Conservation (phyloP, 53 echinoderm and acorn worm species). For the Zoroaster sp. region DNA sequence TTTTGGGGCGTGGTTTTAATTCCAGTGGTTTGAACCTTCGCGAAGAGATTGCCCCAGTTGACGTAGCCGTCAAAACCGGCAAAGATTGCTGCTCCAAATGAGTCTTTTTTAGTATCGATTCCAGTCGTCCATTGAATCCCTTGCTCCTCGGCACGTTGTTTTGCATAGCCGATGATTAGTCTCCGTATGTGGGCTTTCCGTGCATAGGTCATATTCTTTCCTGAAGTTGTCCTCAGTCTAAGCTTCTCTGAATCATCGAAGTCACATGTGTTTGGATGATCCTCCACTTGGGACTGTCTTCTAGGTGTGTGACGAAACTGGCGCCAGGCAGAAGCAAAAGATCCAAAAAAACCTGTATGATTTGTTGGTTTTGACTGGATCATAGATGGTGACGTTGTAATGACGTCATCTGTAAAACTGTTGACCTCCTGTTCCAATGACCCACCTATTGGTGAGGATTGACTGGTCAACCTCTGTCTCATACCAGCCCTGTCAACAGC, state of each 20-base stretch:
- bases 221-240: too few species aligned
- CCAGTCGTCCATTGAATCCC: conserved; percentile 26
- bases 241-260: background rate
- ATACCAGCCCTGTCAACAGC: conserved; percentile 61
- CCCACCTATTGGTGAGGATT: background rate
- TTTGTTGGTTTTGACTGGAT: background rate
- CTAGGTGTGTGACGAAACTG: background rate
- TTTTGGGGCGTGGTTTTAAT: background rate
- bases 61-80: conserved; percentile 7
- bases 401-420: background rate
- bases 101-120: background rate
- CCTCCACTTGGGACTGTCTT: background rate
- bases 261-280: background rate
- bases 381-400: background rate
- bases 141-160: conserved; percentile 44
- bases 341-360: background rate
- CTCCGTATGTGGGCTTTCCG: conserved; percentile 59
- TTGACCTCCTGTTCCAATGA: background rate
- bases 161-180: conserved; percentile 66
- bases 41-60: conserved; percentile 11
- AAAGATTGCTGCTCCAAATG: background rate
- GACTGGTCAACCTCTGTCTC: background rate
- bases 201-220: conserved; percentile 2
- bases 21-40: background rate
- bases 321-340: conserved; percentile 21